These are phyloP conservation scores for Mantis religiosa DNA, from an alignment of 2,888 invertebrate species.

Conservation along the genomic window DNA sequence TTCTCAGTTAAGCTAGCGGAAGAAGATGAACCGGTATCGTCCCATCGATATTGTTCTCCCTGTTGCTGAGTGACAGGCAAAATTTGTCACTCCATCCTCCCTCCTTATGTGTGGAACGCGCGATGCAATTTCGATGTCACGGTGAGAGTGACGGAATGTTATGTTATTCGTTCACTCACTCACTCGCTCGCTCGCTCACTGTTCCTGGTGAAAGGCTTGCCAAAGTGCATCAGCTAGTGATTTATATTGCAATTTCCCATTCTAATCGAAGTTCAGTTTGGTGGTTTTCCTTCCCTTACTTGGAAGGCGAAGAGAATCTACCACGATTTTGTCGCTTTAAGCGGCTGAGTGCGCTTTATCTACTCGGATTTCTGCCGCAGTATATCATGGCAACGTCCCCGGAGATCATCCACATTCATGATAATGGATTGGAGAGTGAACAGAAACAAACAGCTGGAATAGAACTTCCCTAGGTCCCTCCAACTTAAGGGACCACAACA, in stretches of 20 bases:
- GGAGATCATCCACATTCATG: no score
- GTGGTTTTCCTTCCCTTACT: not conserved
- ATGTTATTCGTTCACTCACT: not conserved
- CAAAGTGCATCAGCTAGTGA: slow-evolving; percentile 2
- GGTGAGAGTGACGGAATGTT: slow-evolving; percentile 1
- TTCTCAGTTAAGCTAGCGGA: not conserved
- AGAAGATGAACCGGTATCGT: not conserved
- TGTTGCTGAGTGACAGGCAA: not conserved
- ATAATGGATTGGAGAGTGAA: no score
- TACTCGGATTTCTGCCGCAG: no score
- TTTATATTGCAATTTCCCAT: slow-evolving; percentile 12
- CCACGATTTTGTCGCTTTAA: not conserved
- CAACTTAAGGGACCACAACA: no score
- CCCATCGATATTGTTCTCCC: not conserved
- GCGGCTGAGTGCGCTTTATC: not conserved
- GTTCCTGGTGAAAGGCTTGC: not conserved
- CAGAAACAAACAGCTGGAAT: no score
- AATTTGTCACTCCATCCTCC: not conserved
- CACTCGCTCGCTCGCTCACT: not conserved
- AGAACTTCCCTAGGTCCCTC: no score
- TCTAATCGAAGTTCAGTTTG: slow-evolving; percentile 10
- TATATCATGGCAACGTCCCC: no score
- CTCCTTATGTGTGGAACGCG: not conserved
- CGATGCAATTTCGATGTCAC: not conserved
- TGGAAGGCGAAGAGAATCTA: not conserved